Evolutionary conservation across 2,888 invertebrate species (phyloP), one percentile per base, ranked within the genome.

Genomic region (Synanthedon tipuliformis): DNA sequence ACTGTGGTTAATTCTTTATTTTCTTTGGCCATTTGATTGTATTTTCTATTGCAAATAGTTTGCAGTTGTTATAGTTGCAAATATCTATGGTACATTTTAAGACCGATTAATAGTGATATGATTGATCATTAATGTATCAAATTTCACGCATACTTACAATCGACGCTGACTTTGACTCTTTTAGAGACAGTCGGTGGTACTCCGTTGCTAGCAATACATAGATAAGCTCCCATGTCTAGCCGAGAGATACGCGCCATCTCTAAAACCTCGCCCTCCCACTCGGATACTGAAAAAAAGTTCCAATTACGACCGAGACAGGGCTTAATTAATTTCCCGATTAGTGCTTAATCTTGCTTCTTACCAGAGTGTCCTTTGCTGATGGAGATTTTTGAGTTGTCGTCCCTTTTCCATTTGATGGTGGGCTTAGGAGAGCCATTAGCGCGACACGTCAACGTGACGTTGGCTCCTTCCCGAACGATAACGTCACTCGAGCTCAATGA

Each of bases 181-280:
- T 96, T 96, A 73, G 95, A 95, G 56, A 96, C 95, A 41, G 94
- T 92, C 5, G 96, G 96, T 1, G 96, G 96, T 13, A 96, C 94
- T 12, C 95, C 94, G 71, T 96, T 96, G 68, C 92, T 93, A 52
- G 97, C 96, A 63, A 96, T 96, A 81, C 97, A 97, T 60, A 97
- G 89, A 81, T 95, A 96, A 50, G 94, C 94, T 40, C 96, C 96
- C 96, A 96, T 96, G 74, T 95, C 95, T 60, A 95, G 87, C 60
- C 96, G 90, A 52, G 95, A 95, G 69, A 96, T 95, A 66, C 93
- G 90, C 56, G 92, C 91, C 88, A 96, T 90, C 68, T 95, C 95
- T 75, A 96, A 77, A 16, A 92, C 91, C 72, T 94, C 94, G 45
- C 95, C 94, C 75, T 94, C 94, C 92, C 94, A 94, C 75, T 96